Evolutionary conservation across 2,888 invertebrate genomes (phyloP).

Genomic region (Pristionchus maxplancki): DNA sequence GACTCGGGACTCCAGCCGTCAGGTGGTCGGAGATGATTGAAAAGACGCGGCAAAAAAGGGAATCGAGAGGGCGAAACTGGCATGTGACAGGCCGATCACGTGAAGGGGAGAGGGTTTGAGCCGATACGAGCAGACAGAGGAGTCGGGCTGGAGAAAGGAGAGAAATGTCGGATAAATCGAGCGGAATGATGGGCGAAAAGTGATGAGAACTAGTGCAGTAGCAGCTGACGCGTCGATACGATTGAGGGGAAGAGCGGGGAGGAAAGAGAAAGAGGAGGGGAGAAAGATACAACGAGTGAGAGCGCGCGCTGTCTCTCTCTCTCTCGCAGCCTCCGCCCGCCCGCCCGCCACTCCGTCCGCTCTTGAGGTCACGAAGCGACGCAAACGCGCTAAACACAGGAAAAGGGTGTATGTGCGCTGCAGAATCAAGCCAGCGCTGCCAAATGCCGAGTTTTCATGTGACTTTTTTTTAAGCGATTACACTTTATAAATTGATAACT

Average conservation of each 20-base stretch:
- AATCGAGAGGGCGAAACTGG: neutral
- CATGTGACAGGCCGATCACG: neutral
- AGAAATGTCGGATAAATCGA: neutral
- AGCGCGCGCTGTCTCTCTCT: neutral
- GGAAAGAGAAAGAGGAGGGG: neutral
- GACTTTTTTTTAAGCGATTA: too few species aligned
- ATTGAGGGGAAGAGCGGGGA: neutral
- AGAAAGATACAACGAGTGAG: neutral
- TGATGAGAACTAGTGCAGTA: conserved; percentile 36
- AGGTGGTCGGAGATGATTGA: neutral
- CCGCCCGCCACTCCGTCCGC: neutral
- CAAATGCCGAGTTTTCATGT: neutral
- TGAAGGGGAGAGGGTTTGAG: neutral
- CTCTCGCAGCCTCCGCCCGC: neutral
- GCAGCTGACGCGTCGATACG: conserved; percentile 36
- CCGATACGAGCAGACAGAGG: neutral
- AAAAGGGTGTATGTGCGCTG: neutral
- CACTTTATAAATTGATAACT: too few species aligned
- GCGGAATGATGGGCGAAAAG: conserved; percentile 32
- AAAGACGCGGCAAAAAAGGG: neutral
- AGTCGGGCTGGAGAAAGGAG: neutral
- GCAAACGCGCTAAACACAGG: neutral
- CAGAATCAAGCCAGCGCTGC: too few species aligned
- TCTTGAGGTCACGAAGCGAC: neutral
- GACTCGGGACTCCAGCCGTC: neutral